These are phyloP conservation scores for Arremon aurantiirostris DNA, from an alignment of 2,797 vertebrate genomes.

Conservation along the genomic window DNA sequence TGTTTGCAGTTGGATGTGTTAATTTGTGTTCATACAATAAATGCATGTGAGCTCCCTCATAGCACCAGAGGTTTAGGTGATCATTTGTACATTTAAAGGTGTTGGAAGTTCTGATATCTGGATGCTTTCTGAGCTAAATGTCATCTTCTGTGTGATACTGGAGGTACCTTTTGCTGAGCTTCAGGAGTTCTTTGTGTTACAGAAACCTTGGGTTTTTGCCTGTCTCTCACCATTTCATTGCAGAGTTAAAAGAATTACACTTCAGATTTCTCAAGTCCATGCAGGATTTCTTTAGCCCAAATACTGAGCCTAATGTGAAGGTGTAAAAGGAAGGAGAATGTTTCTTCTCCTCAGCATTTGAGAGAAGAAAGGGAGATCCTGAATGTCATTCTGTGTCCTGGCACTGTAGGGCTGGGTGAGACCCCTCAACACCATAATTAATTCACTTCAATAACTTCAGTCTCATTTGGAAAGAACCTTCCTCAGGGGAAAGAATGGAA, in stretches of 20 bases:
- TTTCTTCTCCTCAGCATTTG: too few species aligned
- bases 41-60: accelerated
- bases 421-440: not conserved
- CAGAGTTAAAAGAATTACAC: not conserved
- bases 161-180: not conserved
- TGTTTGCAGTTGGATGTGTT: not conserved
- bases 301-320: not conserved
- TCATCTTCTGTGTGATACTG: not conserved
- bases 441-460: not conserved
- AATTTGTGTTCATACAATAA: not conserved
- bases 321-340: not conserved
- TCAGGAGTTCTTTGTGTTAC: not conserved
- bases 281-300: not conserved
- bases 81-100: not conserved
- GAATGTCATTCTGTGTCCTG: not conserved
- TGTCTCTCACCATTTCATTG: not conserved
- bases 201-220: not conserved
- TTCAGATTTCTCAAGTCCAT: not conserved
- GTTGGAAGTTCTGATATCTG: not conserved
- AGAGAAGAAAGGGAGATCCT: too few species aligned
- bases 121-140: not conserved
- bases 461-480: not conserved
- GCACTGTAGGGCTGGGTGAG: not conserved
- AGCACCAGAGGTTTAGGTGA: not conserved
- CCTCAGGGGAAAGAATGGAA: not conserved